Evolutionary conservation across 2,797 vertebrate genomes (phyloP), one percentile per base, ranked within the genome.

Genomic region (Botia almorhae): DNA sequence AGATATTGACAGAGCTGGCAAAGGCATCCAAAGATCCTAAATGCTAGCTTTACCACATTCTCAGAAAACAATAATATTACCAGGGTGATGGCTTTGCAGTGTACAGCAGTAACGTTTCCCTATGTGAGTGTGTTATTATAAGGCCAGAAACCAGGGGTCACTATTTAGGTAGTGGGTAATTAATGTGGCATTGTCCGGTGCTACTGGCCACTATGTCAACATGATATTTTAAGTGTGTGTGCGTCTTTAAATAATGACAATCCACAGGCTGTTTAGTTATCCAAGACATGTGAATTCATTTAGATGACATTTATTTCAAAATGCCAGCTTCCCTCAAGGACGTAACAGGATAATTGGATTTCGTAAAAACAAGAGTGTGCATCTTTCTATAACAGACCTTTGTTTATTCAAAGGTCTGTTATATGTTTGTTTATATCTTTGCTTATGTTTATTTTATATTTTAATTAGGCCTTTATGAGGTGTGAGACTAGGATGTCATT

Each of bases 331-430:
- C 21, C 67, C 73, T 81, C 80, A 64, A 63, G 73, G 67, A 67
- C 33, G 14, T 76, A 81, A 81, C 70, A 76, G 73, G 80, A 81
- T 76, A 70, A 81, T 55, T 75, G 73, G 68, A 70, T 70, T 75
- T 53, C 46, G 63, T 50, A 17, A 61, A 81, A 81, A 19, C 29
- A 55, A 81, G 78, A 64, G 56, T 65, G 60, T 56, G 51, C 69
- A 71, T 63, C 58, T 55, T 76, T 75, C n/a, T 65, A 76, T 64
- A 55, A 76, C 73, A 80, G 78, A 65, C 48, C 10, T 65, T 60
- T 29, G 29, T 64, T 78, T 61, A 29, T 26, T 26, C 23, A 26
- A 26, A 26, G 23, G 23, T 26, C 23, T 26, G 23, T 26, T 26
- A 26, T 26, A 26, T 26, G 23, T 26, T 26, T 26, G 23, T 26